phyloP scores from a whole-genome alignment of 2,888 invertebrate genomes.

The Ichneumoninae sp. region DNA sequence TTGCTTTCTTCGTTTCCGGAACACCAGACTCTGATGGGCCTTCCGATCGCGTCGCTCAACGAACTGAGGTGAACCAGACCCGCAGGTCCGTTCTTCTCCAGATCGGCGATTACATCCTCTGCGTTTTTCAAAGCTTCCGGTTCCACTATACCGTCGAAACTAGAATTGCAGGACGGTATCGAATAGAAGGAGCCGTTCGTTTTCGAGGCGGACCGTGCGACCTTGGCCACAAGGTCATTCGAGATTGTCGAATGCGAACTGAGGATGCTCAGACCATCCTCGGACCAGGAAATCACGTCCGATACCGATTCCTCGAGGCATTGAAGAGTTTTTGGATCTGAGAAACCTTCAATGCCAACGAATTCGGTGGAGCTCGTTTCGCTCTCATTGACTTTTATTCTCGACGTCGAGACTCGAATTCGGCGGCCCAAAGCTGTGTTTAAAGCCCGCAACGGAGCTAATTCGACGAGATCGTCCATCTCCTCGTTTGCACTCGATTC shows the following conservation, averaged over 20 bases:
- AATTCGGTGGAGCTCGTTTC: conserved; percentile 8
- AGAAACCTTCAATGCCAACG: conserved; percentile 20
- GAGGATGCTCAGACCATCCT: not conserved
- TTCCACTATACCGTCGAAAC: conserved; percentile 41
- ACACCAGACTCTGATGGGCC: conserved; percentile 68
- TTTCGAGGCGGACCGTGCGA: not conserved
- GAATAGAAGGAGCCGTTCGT: conserved; percentile 36
- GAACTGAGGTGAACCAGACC: conserved; percentile 70
- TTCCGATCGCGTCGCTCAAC: conserved; percentile 63
- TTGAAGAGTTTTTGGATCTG: conserved; percentile 16
- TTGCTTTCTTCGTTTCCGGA: conserved; percentile 33
- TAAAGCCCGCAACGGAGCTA: conserved; percentile 25
- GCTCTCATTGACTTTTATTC: not conserved
- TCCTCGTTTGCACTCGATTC: not conserved
- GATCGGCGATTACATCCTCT: conserved; percentile 61
- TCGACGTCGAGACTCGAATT: conserved; percentile 36
- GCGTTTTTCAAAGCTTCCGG: conserved; percentile 43
- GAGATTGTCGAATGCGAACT: not conserved
- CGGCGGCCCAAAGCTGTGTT: not conserved
- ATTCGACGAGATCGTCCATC: conserved; percentile 12
- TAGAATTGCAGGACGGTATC: conserved; percentile 60
- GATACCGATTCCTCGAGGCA: conserved; percentile 43
- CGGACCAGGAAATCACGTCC: not conserved
- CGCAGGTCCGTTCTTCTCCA: conserved; percentile 71
- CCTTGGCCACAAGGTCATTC: not conserved